Conservation (phyloP, 2,797 vertebrate species). For the Tokudaia muenninki region DNA sequence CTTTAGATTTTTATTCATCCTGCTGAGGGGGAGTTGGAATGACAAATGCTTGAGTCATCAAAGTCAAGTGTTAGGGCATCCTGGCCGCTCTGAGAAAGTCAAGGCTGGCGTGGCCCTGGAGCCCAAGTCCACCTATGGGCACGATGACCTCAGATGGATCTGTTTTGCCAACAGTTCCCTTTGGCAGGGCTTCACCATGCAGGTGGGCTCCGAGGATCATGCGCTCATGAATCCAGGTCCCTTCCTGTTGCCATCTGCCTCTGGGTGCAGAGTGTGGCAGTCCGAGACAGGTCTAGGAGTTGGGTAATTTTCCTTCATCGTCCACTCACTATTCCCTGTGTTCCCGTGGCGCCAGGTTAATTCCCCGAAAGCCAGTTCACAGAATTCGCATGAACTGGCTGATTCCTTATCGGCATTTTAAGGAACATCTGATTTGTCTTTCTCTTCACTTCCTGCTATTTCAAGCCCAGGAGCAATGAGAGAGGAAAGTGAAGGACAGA, state of each 20-base stretch:
- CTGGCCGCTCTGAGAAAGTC: not conserved
- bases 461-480: not conserved
- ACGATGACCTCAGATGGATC: not conserved
- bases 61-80: slow-evolving; percentile 59
- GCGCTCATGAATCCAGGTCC: not conserved
- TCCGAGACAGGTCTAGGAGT: not conserved
- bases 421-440: not conserved
- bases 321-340: not conserved
- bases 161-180: not conserved
- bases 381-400: not conserved
- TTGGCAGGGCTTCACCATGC: not conserved
- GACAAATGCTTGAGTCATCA: slow-evolving; percentile 76
- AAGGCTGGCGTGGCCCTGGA: not conserved
- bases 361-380: not conserved
- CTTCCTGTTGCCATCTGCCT: not conserved
- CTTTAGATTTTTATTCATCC: slow-evolving; percentile 74
- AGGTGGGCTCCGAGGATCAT: not conserved
- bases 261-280: not conserved
- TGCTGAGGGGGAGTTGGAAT: slow-evolving; percentile 74
- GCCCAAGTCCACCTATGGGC: not conserved
- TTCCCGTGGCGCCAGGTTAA: not conserved
- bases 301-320: not conserved
- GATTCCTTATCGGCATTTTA: not conserved
- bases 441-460: not conserved
- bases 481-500: not conserved